Evolutionary conservation across 2,797 vertebrate genomes (phyloP).

Genomic region (Lophius americanus): DNA sequence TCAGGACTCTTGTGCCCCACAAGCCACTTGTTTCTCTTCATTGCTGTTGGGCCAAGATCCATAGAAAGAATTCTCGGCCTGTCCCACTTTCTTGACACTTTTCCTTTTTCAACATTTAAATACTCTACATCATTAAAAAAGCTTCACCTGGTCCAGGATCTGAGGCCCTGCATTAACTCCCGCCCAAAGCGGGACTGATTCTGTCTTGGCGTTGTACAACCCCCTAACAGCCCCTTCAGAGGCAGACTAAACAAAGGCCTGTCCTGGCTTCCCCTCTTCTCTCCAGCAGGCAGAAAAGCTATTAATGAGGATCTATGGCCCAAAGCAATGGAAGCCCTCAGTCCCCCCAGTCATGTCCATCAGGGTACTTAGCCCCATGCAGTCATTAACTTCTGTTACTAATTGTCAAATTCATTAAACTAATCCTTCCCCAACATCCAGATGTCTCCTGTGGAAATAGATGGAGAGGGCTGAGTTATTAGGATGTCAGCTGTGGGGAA

Average conservation of each 20-base stretch:
- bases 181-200: slow-evolving; percentile 62
- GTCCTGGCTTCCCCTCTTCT: slow-evolving; percentile 70
- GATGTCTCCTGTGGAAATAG: slow-evolving; percentile 81
- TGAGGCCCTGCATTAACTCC: slow-evolving; percentile 55
- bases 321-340: slow-evolving; percentile 80
- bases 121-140: slow-evolving; percentile 63
- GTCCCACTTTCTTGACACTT: slow-evolving; percentile 28
- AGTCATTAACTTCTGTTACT: slow-evolving; percentile 87
- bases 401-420: slow-evolving; percentile 89
- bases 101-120: slow-evolving; percentile 45
- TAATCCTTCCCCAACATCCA: slow-evolving; percentile 78
- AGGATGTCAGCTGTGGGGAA: slow-evolving; percentile 82
- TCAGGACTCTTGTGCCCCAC: slow-evolving; percentile 45
- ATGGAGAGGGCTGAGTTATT: slow-evolving; percentile 82
- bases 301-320: slow-evolving; percentile 87
- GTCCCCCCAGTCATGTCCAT: slow-evolving; percentile 82
- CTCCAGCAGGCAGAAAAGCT: slow-evolving; percentile 81
- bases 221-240: slow-evolving; percentile 68
- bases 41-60: slow-evolving; percentile 56
- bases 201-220: slow-evolving; percentile 48
- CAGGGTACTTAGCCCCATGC: slow-evolving; percentile 84
- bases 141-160: slow-evolving; percentile 65
- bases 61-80: slow-evolving; percentile 18
- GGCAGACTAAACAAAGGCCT: slow-evolving; percentile 85
- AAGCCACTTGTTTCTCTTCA: slow-evolving; percentile 53